A percentile compares a stretch with the other conserved stretches of the same genome.
Conservation (phyloP, 2,888 invertebrate species). For the Tridacna crocea region DNA sequence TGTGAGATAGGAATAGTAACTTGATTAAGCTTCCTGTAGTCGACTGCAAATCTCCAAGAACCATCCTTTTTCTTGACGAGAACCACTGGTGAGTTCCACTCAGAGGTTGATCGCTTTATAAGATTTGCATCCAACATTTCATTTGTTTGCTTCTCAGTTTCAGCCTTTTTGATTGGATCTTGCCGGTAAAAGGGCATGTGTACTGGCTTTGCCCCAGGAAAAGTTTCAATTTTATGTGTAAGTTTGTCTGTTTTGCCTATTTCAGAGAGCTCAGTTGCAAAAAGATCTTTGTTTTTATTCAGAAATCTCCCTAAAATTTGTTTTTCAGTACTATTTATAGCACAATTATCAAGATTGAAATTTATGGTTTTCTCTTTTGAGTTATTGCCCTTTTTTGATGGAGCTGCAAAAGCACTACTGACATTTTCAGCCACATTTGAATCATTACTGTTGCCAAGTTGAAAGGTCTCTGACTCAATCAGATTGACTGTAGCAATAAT, state of each 20-base stretch:
- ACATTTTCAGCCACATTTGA: not conserved
- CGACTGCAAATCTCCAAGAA: constrained; percentile 50
- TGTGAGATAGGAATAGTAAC: constrained; percentile 41
- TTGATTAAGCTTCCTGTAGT: constrained; percentile 42
- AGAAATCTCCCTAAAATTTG: not conserved
- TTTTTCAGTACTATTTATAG: not conserved
- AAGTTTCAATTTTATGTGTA: constrained; percentile 56
- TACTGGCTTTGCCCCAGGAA: constrained; percentile 41
- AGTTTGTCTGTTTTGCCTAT: constrained; percentile 38
- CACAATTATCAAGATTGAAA: not conserved
- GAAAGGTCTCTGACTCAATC: not conserved
- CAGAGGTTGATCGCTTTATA: constrained; percentile 48
- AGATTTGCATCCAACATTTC: constrained; percentile 48
- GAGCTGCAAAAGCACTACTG: not conserved
- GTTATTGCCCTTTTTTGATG: not conserved
- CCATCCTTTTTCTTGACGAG: constrained; percentile 55
- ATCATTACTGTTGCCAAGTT: not conserved
- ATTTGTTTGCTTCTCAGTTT: constrained; percentile 43
- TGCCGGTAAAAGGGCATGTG: constrained; percentile 38
- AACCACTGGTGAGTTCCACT: constrained; percentile 57
- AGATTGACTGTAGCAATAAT: not conserved
- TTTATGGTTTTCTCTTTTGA: too few relatives aligned
- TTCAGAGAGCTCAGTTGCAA: constrained; percentile 27
- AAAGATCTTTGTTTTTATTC: constrained; percentile 6
- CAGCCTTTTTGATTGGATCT: constrained; percentile 48